Evolutionary conservation across 2,888 invertebrate genomes (phyloP), one percentile per base, ranked within the genome.

Genomic region (Caenorhabditis sp.): DNA sequence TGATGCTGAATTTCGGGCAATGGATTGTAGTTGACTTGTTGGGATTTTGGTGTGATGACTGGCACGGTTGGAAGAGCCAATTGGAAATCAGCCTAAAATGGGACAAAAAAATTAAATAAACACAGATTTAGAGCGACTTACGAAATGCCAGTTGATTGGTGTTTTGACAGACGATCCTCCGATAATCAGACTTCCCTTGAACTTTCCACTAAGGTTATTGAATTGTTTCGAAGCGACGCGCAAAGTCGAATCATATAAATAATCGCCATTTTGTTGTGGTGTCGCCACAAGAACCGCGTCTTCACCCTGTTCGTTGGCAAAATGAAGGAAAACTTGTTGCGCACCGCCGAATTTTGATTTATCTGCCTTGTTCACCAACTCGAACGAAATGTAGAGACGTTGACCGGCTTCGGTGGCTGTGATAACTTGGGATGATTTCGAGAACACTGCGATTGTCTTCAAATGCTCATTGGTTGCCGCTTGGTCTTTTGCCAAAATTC

Each of bases 111-210:
- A 10, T 43, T 43, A 5, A 43, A 31, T 10, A 31, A 31, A 10
- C 4, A 31, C 6, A 43, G 14, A 43, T 10, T 17, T 10, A 14
- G 14, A 43, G 3, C 2, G 3, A 70, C 79, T 76, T 10, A 89
- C 95, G 61, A 97, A 88, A 53, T 90, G 89, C 96, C 97, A 97
- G 51, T 93, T 91, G 85, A 97, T 91, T 17, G 97, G 94, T 89
- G 94, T 95, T 80, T 93, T 92, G 71, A 95, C 91, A 6, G 94
- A 92, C 67, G 94, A 92, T 90, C 97, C 99, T 4, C 97, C 99
- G 63, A 97, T 90, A 80, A 95, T 92, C 75, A 97, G 88, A 81
- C 93, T 93, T 77, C 97, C 90, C 74, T 92, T 91, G 89, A 95
- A 95, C 55, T 91, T 89, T 49, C 95, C 97, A 57, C 93, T 93